A percentile compares a stretch with the other conserved stretches of the same genome.
Conservation (phyloP, 2,113 vertebrate species). For the Thermophis baileyi region DNA sequence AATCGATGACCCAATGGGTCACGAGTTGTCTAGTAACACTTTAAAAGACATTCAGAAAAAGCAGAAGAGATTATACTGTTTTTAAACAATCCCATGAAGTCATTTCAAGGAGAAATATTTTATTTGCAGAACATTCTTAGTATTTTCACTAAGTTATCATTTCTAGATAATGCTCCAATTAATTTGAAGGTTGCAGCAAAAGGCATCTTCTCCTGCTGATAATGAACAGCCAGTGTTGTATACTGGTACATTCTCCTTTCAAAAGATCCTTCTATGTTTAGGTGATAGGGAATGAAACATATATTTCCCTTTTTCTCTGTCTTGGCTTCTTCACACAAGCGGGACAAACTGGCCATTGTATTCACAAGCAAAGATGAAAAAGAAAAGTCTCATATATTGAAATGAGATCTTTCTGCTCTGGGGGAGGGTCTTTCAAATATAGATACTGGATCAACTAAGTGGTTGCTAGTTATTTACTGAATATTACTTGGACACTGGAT, state of each 20-base stretch:
- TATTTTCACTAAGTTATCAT: not conserved
- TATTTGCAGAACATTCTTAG: not conserved
- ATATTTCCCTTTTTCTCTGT: not conserved
- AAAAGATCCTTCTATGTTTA: not conserved
- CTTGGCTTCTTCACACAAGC: not conserved
- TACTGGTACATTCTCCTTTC: accelerated
- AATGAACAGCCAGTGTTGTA: accelerated
- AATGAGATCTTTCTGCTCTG: not conserved
- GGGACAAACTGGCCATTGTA: not conserved
- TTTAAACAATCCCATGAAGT: not conserved
- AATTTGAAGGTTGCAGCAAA: not conserved
- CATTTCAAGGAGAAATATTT: not conserved
- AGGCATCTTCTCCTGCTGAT: not conserved
- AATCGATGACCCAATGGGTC: not conserved
- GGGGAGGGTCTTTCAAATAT: not conserved
- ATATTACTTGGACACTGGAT: not conserved
- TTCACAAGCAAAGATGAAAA: not conserved
- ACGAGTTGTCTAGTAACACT: not conserved
- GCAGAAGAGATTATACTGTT: not conserved
- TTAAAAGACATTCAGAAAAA: not conserved
- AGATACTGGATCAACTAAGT: not conserved
- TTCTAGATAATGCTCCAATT: accelerated
- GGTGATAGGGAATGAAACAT: not conserved
- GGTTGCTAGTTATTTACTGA: not conserved
- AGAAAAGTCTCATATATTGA: not conserved